These are phyloP conservation scores for Zeus faber DNA, from an alignment of 2,113 vertebrate species.

Conservation along the genomic window DNA sequence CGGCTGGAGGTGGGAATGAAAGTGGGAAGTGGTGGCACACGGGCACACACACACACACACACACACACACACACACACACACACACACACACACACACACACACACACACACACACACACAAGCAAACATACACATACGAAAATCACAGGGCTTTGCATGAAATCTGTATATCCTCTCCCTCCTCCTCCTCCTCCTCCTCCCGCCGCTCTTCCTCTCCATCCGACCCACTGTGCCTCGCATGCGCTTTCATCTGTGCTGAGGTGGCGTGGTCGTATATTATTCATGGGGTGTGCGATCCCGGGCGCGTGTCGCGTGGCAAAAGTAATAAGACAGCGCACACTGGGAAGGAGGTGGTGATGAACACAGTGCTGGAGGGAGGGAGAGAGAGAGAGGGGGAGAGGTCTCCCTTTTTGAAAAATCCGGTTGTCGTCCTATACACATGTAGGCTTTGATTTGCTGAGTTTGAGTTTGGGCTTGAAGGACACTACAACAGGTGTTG, in stretches of 20 bases:
- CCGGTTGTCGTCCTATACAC: constrained; percentile 36
- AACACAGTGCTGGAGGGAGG: constrained; percentile 42
- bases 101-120: constrained; percentile 7
- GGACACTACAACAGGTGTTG: constrained; percentile 51
- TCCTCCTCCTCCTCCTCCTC: constrained; percentile 26
- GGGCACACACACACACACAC: constrained; percentile 14
- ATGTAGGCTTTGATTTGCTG: constrained; percentile 56
- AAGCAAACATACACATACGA: constrained; percentile 31
- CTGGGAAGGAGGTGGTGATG: constrained; percentile 62
- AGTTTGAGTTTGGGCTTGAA: constrained; percentile 37
- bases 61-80: not conserved
- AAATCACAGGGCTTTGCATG: constrained; percentile 62
- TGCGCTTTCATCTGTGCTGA: constrained; percentile 77
- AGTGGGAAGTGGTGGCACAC: constrained; percentile 26
- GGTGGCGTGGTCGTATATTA: constrained; percentile 78
- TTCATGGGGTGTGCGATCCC: constrained; percentile 75
- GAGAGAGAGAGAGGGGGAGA: not conserved
- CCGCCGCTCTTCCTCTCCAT: constrained; percentile 29
- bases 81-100: not conserved
- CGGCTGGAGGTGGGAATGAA: constrained; percentile 50
- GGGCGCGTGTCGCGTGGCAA: constrained; percentile 72
- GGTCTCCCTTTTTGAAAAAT: constrained; percentile 15
- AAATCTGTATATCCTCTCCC: constrained; percentile 43
- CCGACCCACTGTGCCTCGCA: constrained; percentile 63
- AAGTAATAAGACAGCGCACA: constrained; percentile 73